These are phyloP conservation scores for Artibeus lituratus DNA, from an alignment of 2,797 vertebrate species.

Conservation along the genomic window DNA sequence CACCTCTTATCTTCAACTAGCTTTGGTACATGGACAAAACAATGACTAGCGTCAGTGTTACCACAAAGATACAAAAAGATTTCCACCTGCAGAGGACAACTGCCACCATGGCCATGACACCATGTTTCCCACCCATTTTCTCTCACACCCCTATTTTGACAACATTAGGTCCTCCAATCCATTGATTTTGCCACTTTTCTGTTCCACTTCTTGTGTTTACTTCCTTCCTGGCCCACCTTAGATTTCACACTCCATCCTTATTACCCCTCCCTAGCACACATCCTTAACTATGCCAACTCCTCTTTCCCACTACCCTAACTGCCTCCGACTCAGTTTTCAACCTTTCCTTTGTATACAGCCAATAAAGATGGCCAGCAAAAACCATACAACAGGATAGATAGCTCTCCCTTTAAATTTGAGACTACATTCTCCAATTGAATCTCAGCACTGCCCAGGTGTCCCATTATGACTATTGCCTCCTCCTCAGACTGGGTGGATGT, in stretches of 20 bases:
- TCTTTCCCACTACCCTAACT: not conserved
- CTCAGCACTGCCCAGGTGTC: not conserved
- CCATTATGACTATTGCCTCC: not conserved
- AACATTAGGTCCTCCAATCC: not conserved
- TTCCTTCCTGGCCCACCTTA: not conserved
- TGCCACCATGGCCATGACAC: not conserved
- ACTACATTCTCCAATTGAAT: not conserved
- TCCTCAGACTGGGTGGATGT: not conserved
- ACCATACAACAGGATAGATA: not conserved
- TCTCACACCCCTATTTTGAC: not conserved
- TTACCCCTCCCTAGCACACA: not conserved
- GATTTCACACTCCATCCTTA: not conserved
- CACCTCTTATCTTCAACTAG: not conserved
- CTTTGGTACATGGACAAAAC: not conserved
- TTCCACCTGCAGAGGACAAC: not conserved
- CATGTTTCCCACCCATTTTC: not conserved
- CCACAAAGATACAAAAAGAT: not conserved
- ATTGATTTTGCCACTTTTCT: not conserved
- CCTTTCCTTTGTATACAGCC: not conserved
- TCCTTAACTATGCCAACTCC: not conserved
- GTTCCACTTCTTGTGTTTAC: not conserved
- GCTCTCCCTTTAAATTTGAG: not conserved
- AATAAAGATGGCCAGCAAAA: not conserved
- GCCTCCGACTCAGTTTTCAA: not conserved
- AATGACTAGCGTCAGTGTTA: not conserved